phyloP scores from a whole-genome alignment of 2,888 invertebrate genomes.

The Allygus modestus region DNA sequence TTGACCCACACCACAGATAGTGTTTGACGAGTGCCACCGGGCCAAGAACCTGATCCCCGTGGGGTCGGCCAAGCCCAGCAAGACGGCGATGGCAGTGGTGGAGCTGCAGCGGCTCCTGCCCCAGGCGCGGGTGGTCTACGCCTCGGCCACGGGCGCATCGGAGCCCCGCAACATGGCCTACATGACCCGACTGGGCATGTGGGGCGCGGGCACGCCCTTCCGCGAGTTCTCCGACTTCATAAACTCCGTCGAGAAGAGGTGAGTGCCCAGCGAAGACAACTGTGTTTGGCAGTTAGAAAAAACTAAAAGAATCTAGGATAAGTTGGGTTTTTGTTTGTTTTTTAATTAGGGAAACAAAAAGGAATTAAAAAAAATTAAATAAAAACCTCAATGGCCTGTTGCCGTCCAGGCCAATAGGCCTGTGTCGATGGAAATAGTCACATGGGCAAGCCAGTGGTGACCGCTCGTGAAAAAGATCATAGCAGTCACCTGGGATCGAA shows the following conservation, averaged over 20 bases:
- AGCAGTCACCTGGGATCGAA: too few species aligned
- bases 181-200: conserved; percentile 98
- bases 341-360: too few species aligned
- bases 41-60: conserved; percentile 99
- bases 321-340: too few species aligned
- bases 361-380: too few species aligned
- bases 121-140: conserved; percentile 95
- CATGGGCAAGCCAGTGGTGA: too few species aligned
- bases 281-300: neutral
- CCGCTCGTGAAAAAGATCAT: too few species aligned
- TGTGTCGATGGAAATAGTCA: too few species aligned
- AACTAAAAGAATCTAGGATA: too few species aligned
- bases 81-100: conserved; percentile 97
- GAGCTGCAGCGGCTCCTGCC: conserved; percentile 97
- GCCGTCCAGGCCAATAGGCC: too few species aligned
- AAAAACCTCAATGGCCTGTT: too few species aligned
- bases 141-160: conserved; percentile 97
- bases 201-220: conserved; percentile 99
- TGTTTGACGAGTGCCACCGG: conserved; percentile 99
- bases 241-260: conserved; percentile 96
- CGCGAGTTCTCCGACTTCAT: conserved; percentile 97
- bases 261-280: conserved; percentile 35
- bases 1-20: conserved; percentile 79
- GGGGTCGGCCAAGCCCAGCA: conserved; percentile 97
- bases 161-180: conserved; percentile 99